A percentile compares a stretch with the other conserved stretches of the same genome.
Evolutionary conservation across 2,797 vertebrate genomes (phyloP).

Genomic region (Lepus townsendii): DNA sequence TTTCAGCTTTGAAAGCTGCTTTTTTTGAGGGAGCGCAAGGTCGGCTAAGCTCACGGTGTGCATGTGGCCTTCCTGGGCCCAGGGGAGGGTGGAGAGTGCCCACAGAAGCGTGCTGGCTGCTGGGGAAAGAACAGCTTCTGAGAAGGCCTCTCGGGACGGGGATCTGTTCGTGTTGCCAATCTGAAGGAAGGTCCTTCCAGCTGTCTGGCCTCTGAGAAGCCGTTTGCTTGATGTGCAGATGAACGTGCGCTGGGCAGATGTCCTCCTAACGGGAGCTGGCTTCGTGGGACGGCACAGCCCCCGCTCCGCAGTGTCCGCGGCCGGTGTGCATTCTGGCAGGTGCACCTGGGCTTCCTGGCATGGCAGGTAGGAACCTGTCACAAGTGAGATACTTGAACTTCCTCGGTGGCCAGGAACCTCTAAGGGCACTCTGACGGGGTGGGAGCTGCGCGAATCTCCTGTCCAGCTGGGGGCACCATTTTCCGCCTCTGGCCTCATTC

Average conservation of each 20-base stretch:
- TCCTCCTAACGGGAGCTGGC: not conserved
- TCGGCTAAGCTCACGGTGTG: not conserved
- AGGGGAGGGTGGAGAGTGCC: not conserved
- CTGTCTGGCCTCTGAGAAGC: not conserved
- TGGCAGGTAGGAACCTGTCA: not conserved
- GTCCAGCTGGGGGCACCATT: slow-evolving; percentile 66
- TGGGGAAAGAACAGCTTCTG: not conserved
- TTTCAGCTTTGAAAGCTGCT: not conserved
- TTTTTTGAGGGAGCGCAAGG: not conserved
- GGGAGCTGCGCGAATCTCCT: slow-evolving; percentile 51
- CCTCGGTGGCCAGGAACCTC: slow-evolving; percentile 73
- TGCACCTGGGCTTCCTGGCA: not conserved
- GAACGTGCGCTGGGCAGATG: not conserved
- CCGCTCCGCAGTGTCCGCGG: not conserved
- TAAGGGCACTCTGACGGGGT: slow-evolving; percentile 63
- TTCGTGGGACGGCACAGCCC: not conserved
- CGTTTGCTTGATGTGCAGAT: not conserved
- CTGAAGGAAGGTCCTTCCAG: not conserved
- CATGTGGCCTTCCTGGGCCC: not conserved
- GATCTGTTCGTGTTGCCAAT: not conserved
- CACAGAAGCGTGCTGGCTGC: not conserved
- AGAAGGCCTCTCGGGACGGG: not conserved
- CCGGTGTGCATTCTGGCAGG: not conserved
- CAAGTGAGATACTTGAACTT: slow-evolving; percentile 84
- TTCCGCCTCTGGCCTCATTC: slow-evolving; percentile 68